phyloP scores from a whole-genome alignment of 2,797 vertebrate species.

The Cynopterus sphinx region DNA sequence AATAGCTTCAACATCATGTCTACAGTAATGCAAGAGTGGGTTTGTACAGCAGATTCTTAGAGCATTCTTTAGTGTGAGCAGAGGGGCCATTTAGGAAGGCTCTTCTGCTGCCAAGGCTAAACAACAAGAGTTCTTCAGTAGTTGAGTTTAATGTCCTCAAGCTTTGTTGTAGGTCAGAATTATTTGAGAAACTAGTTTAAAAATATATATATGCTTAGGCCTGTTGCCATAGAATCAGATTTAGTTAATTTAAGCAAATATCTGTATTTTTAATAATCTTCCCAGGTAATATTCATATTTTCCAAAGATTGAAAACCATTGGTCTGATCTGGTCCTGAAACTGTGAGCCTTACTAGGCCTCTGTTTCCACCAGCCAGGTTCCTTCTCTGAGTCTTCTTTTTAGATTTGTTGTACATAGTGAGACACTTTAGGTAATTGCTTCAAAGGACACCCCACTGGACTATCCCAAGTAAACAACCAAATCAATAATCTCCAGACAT shows the following conservation, averaged over 20 bases:
- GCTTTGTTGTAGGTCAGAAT: neutral
- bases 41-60: accelerated
- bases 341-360: neutral
- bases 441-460: slow-evolving; percentile 35
- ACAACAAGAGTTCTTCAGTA: neutral
- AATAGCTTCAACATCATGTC: accelerated
- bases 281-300: neutral
- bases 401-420: neutral
- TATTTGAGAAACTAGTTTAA: neutral
- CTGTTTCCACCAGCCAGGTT: neutral
- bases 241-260: neutral
- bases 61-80: neutral
- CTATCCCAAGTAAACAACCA: slow-evolving; percentile 29
- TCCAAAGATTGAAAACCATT: neutral
- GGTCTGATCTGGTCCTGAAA: neutral
- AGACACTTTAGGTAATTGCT: neutral
- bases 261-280: slow-evolving; percentile 19
- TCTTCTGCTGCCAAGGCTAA: neutral
- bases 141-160: neutral
- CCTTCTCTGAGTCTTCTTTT: slow-evolving; percentile 10
- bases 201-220: neutral
- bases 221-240: neutral
- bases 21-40: neutral
- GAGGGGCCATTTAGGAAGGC: neutral
- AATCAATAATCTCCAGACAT: slow-evolving; percentile 58